These are phyloP conservation scores for Melipona bicolor DNA, from an alignment of 2,888 invertebrate species.

Conservation along the genomic window DNA sequence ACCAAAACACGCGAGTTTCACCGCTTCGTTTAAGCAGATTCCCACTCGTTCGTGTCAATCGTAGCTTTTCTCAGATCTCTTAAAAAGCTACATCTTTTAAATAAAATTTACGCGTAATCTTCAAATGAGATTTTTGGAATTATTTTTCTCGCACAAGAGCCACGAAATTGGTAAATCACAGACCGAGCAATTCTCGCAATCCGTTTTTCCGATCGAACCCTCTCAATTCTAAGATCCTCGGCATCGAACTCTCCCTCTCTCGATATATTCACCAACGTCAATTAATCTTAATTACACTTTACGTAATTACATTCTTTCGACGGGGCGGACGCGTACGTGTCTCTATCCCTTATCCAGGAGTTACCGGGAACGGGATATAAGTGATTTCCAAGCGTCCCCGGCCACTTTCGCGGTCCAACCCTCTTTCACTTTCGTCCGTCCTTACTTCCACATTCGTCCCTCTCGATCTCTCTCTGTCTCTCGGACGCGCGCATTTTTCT, in stretches of 20 bases:
- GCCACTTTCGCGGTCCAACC: conserved; percentile 34
- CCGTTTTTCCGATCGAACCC: neutral
- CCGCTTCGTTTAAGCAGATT: too few relatives aligned
- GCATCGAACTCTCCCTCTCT: neutral
- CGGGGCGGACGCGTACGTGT: conserved; percentile 17
- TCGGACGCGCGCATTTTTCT: conserved; percentile 76
- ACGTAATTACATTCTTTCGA: conserved; percentile 36
- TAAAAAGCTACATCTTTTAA: too few relatives aligned
- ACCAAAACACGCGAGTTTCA: neutral
- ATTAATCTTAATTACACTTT: conserved; percentile 47
- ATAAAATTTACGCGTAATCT: too few relatives aligned
- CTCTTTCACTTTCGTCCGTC: conserved; percentile 35
- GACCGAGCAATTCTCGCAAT: neutral
- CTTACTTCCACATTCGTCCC: conserved; percentile 9
- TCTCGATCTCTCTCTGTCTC: conserved; percentile 25
- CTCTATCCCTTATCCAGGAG: conserved; percentile 38
- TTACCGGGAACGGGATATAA: conserved; percentile 56
- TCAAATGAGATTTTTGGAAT: too few relatives aligned
- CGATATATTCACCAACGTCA: neutral
- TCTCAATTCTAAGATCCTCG: neutral
- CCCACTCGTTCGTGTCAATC: too few relatives aligned
- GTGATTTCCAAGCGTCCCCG: conserved; percentile 56
- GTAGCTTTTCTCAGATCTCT: too few relatives aligned
- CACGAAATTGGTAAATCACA: neutral
- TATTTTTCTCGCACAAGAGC: too few relatives aligned